Conservation (phyloP, 2,113 vertebrate genomes). For the Chamaetylas fuelleborni region DNA sequence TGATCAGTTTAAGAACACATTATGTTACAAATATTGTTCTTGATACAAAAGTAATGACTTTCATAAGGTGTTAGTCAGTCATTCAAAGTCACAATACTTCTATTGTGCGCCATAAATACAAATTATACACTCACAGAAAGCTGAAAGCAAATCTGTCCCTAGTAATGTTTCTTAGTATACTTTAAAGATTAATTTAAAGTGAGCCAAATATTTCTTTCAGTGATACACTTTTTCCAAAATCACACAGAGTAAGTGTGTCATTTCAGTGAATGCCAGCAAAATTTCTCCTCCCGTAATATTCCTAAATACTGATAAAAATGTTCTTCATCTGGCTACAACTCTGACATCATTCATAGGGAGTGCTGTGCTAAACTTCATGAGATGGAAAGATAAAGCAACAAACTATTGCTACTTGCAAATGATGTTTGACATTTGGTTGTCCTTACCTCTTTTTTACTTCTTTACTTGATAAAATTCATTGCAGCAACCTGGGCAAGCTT, state of each 20-base stretch:
- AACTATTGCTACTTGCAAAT: not conserved
- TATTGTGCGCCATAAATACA: slow-evolving; percentile 38
- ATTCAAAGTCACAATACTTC: slow-evolving; percentile 59
- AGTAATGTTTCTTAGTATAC: slow-evolving; percentile 55
- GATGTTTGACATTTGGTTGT: not conserved
- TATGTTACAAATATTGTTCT: slow-evolving; percentile 44
- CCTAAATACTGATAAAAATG: slow-evolving; percentile 48
- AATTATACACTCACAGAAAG: slow-evolving; percentile 7
- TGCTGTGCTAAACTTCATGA: not conserved
- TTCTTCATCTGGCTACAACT: slow-evolving; percentile 38
- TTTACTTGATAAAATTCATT: not conserved
- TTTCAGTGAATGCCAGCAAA: slow-evolving; percentile 69
- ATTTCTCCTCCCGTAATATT: slow-evolving; percentile 54
- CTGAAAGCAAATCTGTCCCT: slow-evolving; percentile 58
- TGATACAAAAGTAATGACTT: slow-evolving; percentile 59
- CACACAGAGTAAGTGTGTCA: slow-evolving; percentile 40
- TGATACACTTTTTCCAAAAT: slow-evolving; percentile 60
- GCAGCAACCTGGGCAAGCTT: not conserved
- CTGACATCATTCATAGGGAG: not conserved
- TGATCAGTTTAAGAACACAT: slow-evolving; percentile 67
- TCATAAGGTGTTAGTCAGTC: slow-evolving; percentile 62
- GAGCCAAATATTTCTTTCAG: slow-evolving; percentile 59
- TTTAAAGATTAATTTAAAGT: slow-evolving; percentile 70
- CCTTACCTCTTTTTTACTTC: not conserved
- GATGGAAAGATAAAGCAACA: not conserved